Evolutionary conservation across 2,113 vertebrate genomes (phyloP).

Genomic region (Ramphastos sulfuratus): DNA sequence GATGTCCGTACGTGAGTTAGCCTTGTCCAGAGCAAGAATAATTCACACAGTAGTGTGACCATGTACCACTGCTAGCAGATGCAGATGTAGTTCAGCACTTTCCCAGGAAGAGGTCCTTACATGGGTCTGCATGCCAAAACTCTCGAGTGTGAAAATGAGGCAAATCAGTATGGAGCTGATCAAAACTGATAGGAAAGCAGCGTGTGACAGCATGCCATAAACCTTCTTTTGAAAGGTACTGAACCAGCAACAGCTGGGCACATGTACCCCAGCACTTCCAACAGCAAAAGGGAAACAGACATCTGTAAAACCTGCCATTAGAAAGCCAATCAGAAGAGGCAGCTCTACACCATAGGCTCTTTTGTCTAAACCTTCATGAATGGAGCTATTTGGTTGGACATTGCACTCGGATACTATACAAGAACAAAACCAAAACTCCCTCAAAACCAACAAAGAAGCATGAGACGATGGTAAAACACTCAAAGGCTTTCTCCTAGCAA

Average conservation of each 20-base stretch:
- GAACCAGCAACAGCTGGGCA: constrained; percentile 32
- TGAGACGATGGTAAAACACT: neutral
- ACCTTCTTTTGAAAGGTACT: constrained; percentile 16
- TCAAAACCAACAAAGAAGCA: neutral
- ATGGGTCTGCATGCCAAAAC: constrained; percentile 33
- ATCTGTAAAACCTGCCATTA: constrained; percentile 28
- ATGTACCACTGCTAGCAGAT: constrained; percentile 48
- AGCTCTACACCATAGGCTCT: neutral
- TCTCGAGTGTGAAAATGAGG: constrained; percentile 20
- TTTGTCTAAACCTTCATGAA: neutral
- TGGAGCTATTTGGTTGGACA: neutral
- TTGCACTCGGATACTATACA: neutral
- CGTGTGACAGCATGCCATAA: neutral
- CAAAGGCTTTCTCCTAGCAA: neutral
- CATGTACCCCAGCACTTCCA: constrained; percentile 1
- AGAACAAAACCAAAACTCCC: neutral
- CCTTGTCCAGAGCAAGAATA: constrained; percentile 55
- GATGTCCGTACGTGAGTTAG: constrained; percentile 42
- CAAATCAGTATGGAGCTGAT: constrained; percentile 36
- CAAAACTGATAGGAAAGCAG: constrained; percentile 5
- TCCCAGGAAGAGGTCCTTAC: constrained; percentile 55
- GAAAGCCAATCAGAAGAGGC: constrained; percentile 38
- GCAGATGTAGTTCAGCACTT: constrained; percentile 52
- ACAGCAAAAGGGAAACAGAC: constrained; percentile 22
- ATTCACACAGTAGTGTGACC: constrained; percentile 64